A percentile compares a stretch with the other conserved stretches of the same genome.
These are phyloP conservation scores for Hepsetus odoe DNA, from an alignment of 2,113 vertebrate genomes.

Conservation along the genomic window DNA sequence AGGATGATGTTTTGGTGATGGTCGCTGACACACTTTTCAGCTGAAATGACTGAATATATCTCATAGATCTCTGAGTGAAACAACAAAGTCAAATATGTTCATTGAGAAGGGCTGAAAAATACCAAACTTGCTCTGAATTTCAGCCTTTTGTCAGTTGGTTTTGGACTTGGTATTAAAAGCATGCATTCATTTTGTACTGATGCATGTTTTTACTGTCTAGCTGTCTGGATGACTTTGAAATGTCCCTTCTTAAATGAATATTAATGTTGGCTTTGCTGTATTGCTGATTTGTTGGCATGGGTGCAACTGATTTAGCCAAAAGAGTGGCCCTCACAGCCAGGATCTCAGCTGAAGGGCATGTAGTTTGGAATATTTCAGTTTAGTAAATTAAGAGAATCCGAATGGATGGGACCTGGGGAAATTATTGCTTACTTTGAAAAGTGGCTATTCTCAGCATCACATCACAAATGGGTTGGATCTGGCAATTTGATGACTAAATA, in stretches of 20 bases:
- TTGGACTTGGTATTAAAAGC: background rate
- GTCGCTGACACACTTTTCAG: too few species aligned
- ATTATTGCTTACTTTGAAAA: background rate
- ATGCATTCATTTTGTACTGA: background rate
- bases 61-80: too few species aligned
- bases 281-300: slow-evolving; percentile 3
- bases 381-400: background rate
- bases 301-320: background rate
- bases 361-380: background rate
- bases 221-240: background rate
- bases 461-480: background rate
- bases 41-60: too few species aligned
- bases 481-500: background rate
- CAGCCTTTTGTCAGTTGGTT: background rate
- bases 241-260: background rate
- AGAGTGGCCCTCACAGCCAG: background rate
- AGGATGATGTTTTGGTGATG: too few species aligned
- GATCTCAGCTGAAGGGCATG: background rate
- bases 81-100: background rate
- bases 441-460: background rate
- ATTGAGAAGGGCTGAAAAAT: background rate
- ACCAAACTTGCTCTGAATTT: too few species aligned
- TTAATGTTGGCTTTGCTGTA: slow-evolving; percentile 1
- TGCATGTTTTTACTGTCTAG: background rate
- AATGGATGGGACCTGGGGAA: background rate